phyloP scores from a whole-genome alignment of 2,888 invertebrate genomes.

The Tineola bisselliella region DNA sequence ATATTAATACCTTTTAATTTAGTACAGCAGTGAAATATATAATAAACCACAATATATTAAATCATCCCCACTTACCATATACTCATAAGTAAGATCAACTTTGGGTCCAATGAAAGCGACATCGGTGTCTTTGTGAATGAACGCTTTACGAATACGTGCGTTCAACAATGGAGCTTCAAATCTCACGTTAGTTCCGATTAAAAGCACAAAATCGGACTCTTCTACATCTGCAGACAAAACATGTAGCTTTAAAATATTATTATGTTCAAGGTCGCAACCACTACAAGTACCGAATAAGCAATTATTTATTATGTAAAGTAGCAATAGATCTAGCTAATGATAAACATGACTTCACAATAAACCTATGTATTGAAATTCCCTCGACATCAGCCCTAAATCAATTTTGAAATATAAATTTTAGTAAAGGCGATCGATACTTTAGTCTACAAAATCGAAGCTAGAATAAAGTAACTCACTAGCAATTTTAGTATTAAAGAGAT shows the following conservation, averaged over 20 bases:
- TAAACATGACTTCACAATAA: too few relatives aligned
- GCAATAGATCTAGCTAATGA: too few relatives aligned
- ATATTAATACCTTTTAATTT: too few relatives aligned
- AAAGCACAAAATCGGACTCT: conserved; percentile 89
- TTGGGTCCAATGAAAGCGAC: conserved; percentile 90
- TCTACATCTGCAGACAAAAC: conserved; percentile 74
- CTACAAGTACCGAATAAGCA: too few relatives aligned
- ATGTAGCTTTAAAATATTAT: not conserved
- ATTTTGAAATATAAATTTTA: too few relatives aligned
- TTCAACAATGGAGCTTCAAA: conserved; percentile 97
- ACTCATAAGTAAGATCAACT: conserved; percentile 92
- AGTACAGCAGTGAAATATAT: too few relatives aligned
- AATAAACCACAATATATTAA: conserved; percentile 15
- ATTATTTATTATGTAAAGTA: too few relatives aligned
- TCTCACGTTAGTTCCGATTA: conserved; percentile 96
- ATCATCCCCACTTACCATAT: conserved; percentile 66
- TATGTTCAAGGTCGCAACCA: too few relatives aligned
- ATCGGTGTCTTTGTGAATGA: conserved; percentile 90
- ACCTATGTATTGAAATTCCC: too few relatives aligned
- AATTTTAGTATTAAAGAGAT: conserved; percentile 91
- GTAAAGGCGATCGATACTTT: too few relatives aligned
- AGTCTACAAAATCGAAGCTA: too few relatives aligned
- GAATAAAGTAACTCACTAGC: conserved; percentile 75
- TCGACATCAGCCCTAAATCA: too few relatives aligned
- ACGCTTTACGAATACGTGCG: conserved; percentile 93